Evolutionary conservation across 2,888 invertebrate genomes (phyloP).

Genomic region (Cerceris rybyensis): DNA sequence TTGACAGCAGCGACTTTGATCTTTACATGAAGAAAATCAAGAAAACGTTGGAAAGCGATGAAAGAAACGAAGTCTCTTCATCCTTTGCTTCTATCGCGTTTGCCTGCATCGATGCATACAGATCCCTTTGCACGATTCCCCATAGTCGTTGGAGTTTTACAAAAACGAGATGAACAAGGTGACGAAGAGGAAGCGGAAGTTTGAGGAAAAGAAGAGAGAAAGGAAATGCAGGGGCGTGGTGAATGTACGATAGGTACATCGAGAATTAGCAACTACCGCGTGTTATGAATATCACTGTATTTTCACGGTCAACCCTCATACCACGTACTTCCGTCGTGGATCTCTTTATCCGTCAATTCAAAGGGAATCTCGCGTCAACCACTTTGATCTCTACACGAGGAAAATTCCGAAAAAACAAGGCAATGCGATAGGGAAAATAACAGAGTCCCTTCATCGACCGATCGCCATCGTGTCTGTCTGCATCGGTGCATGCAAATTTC

Average conservation of each 20-base stretch:
- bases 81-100: slow-evolving; percentile 29
- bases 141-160: slow-evolving; percentile 35
- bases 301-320: no score
- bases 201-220: neutral
- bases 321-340: no score
- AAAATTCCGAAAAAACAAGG: slow-evolving; percentile 10
- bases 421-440: slow-evolving; percentile 38
- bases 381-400: no score
- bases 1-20: no score
- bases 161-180: slow-evolving; percentile 4
- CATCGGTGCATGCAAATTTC: slow-evolving; percentile 30
- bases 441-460: slow-evolving; percentile 19
- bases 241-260: no score
- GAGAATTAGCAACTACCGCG: no score
- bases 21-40: neutral
- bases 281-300: no score
- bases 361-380: no score
- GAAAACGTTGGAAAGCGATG: slow-evolving; percentile 18
- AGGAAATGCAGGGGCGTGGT: slow-evolving; percentile 16
- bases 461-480: slow-evolving; percentile 33
- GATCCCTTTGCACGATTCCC: slow-evolving; percentile 40
- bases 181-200: neutral
- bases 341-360: no score
- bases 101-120: slow-evolving; percentile 22
- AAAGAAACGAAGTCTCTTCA: slow-evolving; percentile 29